Conservation (phyloP, 2,888 invertebrate species). For the Chesias legatella region DNA sequence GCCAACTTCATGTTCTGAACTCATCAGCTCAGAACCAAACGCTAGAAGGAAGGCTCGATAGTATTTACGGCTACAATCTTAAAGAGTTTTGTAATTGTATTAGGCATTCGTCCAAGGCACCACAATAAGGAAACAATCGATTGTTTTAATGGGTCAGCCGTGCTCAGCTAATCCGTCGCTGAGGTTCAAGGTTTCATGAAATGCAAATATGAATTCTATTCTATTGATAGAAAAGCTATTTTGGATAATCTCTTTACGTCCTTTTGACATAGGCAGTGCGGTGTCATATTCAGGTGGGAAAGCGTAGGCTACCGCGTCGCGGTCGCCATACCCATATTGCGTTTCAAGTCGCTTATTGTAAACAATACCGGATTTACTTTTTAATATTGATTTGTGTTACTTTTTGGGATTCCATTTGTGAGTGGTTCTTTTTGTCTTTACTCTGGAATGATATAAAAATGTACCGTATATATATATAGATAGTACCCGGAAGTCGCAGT, state of each 20-base stretch:
- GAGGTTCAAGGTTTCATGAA: constrained; percentile 45
- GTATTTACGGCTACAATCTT: constrained; percentile 30
- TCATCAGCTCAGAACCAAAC: no score
- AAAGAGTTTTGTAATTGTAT: constrained; percentile 58
- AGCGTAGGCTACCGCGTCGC: constrained; percentile 76
- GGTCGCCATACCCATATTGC: constrained; percentile 71
- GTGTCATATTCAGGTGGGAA: constrained; percentile 79
- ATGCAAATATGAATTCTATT: constrained; percentile 61
- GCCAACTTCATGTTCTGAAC: no score
- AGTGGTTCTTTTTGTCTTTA: neutral
- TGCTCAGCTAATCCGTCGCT: constrained; percentile 71
- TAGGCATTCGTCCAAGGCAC: constrained; percentile 50
- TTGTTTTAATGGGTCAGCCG: constrained; percentile 79
- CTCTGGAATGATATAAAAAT: no score
- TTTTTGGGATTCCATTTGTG: constrained; percentile 14
- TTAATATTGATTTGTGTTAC: constrained; percentile 40
- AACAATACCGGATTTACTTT: constrained; percentile 60
- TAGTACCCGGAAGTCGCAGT: no score
- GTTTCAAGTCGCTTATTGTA: constrained; percentile 68
- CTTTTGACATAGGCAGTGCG: constrained; percentile 46
- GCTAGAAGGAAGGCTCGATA: neutral
- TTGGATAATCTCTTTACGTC: constrained; percentile 46
- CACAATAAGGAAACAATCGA: constrained; percentile 79
- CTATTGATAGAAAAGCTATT: constrained; percentile 40
- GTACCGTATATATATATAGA: neutral